Base-by-base conservation (phyloP, 2,888 invertebrate genomes). In the Nomada ferruginata region DNA sequence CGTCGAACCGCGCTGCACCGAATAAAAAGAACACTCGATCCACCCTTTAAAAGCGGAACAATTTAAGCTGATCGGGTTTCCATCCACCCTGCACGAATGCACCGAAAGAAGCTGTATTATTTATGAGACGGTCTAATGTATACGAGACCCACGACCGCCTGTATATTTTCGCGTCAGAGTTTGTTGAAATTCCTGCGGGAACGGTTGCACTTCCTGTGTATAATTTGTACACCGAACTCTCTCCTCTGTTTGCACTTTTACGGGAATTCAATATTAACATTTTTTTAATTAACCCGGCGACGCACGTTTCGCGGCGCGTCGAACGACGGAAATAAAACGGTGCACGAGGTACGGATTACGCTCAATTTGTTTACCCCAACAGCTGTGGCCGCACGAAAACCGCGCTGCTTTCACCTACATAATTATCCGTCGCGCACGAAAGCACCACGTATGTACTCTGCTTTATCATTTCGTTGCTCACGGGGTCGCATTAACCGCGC, bases 311-410 rank as follows among this genome's bases (percentile, higher is more conserved):
- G 47, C 60, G 60, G 10, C 5, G 9, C 13, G 23, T 47, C 47
- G 15, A 11, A 15, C 47, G 47, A 47, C 47, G 47, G 15, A 52
- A 13, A 23, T 42, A 53, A 57, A 26, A 26, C 50, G 47, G 18
- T 15, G 13, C 52, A 65, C 65, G 65, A 72, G 60, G 65, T 72
- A 53, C 50, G 26, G 47, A 79, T 69, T 59, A 64, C 68, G 57
- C 10, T 10, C 57, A 76, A 77, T 72, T 77, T 77, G 77, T 77
- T 80, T 80, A 72, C 80, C 77, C 7, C 61, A 52, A 74, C 69
- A 70, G 65, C 69, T 76, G 71, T 66, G 47, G 42, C 2, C 55
- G 44, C 29, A 18, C 59, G 47, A 70, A n/a, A 44, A 60, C n/a
- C 29, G 60, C 29, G 20, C 80, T 23, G 71, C 80, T 80, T 80